Conservation (phyloP, 2,888 invertebrate species). For the Drosophila anceps region DNA sequence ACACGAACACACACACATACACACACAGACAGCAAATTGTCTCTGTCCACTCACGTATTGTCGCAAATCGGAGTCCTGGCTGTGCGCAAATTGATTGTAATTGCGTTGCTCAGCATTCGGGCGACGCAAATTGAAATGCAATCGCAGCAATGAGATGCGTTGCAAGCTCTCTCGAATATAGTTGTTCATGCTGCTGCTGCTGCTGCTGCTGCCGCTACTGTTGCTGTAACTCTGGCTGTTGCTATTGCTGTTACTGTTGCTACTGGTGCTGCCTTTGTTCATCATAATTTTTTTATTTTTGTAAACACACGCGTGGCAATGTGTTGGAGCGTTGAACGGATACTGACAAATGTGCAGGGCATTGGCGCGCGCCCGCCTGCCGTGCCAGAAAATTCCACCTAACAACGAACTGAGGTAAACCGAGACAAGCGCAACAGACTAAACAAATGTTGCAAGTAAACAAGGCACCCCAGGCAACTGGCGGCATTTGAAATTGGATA, state of each 20-base stretch:
- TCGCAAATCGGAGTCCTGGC: conserved; percentile 24
- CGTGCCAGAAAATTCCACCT: neutral
- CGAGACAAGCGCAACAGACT: conserved; percentile 20
- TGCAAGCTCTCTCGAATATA: conserved; percentile 34
- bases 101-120: conserved; percentile 36
- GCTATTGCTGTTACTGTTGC: neutral
- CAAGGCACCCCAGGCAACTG: conserved; percentile 2
- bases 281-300: conserved; percentile 11
- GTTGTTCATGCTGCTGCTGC: conserved; percentile 5
- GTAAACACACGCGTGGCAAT: conserved; percentile 23
- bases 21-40: neutral
- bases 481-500: conserved; percentile 12
- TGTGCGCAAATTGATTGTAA: conserved; percentile 53
- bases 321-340: conserved; percentile 7
- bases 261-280: conserved; percentile 2
- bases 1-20: neutral
- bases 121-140: conserved; percentile 56
- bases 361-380: neutral
- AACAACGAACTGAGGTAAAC: neutral
- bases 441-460: conserved; percentile 29
- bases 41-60: conserved; percentile 48
- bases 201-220: neutral
- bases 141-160: conserved; percentile 47
- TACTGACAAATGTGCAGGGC: conserved; percentile 17
- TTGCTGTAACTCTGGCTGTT: too few relatives aligned